These are phyloP conservation scores for Drosophila mayri DNA, from an alignment of 1,140 invertebrate species.

Conservation along the genomic window DNA sequence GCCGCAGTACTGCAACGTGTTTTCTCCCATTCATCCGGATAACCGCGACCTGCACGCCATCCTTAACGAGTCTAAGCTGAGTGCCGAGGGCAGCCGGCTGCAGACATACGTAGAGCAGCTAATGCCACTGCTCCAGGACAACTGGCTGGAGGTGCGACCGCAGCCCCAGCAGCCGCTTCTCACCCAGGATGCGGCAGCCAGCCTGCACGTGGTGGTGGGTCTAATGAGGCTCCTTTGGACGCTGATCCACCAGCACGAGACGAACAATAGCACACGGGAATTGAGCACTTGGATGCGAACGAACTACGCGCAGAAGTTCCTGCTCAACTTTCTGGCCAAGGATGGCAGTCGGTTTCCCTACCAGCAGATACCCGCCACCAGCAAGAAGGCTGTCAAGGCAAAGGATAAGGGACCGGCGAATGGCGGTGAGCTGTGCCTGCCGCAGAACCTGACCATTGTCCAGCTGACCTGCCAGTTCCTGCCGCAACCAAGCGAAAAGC, in stretches of 20 bases:
- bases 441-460: slow-evolving; percentile 73
- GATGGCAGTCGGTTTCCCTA: slow-evolving; percentile 53
- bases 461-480: slow-evolving; percentile 65
- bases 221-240: slow-evolving; percentile 87
- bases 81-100: slow-evolving; percentile 45
- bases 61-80: slow-evolving; percentile 33
- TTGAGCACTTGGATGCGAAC: slow-evolving; percentile 85
- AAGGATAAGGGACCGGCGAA: slow-evolving; percentile 21
- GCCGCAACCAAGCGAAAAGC: slow-evolving; percentile 24
- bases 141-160: slow-evolving; percentile 90
- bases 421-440: slow-evolving; percentile 53
- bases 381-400: slow-evolving; percentile 19
- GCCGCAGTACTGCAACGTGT: slow-evolving; percentile 59
- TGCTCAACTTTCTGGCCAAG: slow-evolving; percentile 85
- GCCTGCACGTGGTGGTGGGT: slow-evolving; percentile 87
- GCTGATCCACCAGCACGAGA: slow-evolving; percentile 85
- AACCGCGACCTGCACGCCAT: slow-evolving; percentile 27
- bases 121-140: slow-evolving; percentile 90
- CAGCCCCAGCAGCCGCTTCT: slow-evolving; percentile 81
- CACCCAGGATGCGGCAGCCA: slow-evolving; percentile 86
- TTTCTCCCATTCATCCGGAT: slow-evolving; percentile 19
- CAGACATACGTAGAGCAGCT: slow-evolving; percentile 87
- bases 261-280: slow-evolving; percentile 64
- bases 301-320: slow-evolving; percentile 86
- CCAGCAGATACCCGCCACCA: slow-evolving; percentile 41